Conservation (phyloP, 2,797 vertebrate genomes). For the Jordanella pulchra region DNA sequence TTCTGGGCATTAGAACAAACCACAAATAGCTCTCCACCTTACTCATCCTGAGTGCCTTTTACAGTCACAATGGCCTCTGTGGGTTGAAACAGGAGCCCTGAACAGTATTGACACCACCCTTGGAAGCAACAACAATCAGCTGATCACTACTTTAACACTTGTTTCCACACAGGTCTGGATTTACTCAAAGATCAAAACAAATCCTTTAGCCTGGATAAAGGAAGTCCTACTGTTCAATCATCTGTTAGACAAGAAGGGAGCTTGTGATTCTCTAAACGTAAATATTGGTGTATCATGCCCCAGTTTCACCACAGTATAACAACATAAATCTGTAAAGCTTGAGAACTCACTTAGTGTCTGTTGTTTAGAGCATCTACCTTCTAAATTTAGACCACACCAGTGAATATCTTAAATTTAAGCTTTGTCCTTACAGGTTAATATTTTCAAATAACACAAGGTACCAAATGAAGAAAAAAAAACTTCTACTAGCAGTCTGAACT, state of each 20-base stretch:
- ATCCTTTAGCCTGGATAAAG: slow-evolving; percentile 5
- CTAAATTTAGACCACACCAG: too few species aligned
- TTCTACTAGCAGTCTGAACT: too few species aligned
- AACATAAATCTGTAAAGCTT: neutral
- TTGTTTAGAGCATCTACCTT: neutral
- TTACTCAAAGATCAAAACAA: neutral
- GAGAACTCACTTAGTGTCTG: neutral
- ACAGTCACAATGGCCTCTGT: slow-evolving; percentile 49
- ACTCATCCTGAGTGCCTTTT: slow-evolving; percentile 59
- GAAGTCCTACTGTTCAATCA: slow-evolving; percentile 32
- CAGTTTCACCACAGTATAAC: slow-evolving; percentile 7
- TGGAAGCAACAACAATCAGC: slow-evolving; percentile 28
- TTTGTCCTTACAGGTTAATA: too few species aligned
- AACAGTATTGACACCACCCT: slow-evolving; percentile 31
- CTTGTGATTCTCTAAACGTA: slow-evolving; percentile 1
- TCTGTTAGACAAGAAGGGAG: slow-evolving; percentile 29
- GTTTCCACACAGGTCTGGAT: slow-evolving; percentile 10
- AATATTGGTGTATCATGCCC: slow-evolving; percentile 15
- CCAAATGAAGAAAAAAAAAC: too few species aligned
- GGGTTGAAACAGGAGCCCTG: slow-evolving; percentile 35
- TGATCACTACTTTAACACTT: slow-evolving; percentile 20
- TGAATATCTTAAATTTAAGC: too few species aligned
- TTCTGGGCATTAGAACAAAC: slow-evolving; percentile 59
- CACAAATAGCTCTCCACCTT: slow-evolving; percentile 61
- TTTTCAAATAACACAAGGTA: too few species aligned